A percentile compares a stretch with the other conserved stretches of the same genome.
These are phyloP conservation scores for Megastigmus dorsalis DNA, from an alignment of 2,888 invertebrate species.

Conservation along the genomic window DNA sequence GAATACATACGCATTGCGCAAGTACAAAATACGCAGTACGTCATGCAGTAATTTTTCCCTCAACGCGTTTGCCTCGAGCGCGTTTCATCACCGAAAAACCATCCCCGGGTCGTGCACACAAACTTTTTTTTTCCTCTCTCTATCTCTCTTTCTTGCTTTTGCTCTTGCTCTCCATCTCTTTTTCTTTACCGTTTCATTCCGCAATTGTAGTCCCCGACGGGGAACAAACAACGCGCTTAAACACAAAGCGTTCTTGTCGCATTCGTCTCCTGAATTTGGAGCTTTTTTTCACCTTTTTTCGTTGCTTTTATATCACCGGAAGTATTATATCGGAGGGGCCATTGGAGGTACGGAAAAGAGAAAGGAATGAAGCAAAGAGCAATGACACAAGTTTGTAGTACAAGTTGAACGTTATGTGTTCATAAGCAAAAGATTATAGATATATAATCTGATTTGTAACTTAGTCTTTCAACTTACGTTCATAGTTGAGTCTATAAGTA, in stretches of 20 bases:
- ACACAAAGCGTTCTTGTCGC: slow-evolving; percentile 16
- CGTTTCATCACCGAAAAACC: slow-evolving; percentile 17
- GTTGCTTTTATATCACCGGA: no score
- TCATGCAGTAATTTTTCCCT: slow-evolving; percentile 15
- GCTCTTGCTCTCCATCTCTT: background rate
- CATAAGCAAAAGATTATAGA: no score
- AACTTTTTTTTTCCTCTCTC: background rate
- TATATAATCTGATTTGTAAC: no score
- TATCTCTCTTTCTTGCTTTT: slow-evolving; percentile 8
- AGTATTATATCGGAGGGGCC: no score
- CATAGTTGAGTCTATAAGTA: no score
- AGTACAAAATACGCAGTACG: background rate
- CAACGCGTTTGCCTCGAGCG: slow-evolving; percentile 6
- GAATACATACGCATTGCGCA: background rate
- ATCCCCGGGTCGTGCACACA: no score
- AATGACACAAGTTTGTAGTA: no score
- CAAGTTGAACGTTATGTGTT: no score
- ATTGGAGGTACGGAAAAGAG: background rate
- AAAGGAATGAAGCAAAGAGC: background rate
- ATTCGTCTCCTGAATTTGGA: slow-evolving; percentile 13
- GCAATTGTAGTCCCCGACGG: slow-evolving; percentile 3
- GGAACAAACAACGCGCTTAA: slow-evolving; percentile 41
- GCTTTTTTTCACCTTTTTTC: slow-evolving; percentile 33
- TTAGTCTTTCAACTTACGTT: no score
- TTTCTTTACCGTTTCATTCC: slow-evolving; percentile 7